Conservation (phyloP, 2,888 invertebrate species). For the Minunthozetes semirufus region DNA sequence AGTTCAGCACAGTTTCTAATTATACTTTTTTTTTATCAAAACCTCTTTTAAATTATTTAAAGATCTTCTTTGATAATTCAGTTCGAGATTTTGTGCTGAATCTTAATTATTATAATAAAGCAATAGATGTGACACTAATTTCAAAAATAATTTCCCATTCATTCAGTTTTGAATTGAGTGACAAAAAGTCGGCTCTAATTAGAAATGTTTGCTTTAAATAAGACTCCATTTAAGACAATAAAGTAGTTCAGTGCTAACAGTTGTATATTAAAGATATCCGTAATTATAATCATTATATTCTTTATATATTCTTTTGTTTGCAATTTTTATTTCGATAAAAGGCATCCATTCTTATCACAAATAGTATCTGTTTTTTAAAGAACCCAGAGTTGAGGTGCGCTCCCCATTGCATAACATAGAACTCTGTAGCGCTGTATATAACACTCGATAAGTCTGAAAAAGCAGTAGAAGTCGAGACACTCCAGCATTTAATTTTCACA, state of each 20-base stretch:
- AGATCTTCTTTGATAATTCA: background rate
- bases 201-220: background rate
- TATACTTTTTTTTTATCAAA: background rate
- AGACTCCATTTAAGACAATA: background rate
- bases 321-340: background rate
- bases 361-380: too few species aligned
- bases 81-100: background rate
- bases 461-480: too few species aligned
- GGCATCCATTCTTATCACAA: background rate
- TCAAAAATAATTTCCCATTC: background rate
- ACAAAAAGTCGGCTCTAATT: background rate
- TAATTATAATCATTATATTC: background rate
- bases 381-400: too few species aligned
- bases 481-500: background rate
- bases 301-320: background rate
- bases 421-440: too few species aligned
- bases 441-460: too few species aligned
- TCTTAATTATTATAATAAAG: background rate
- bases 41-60: background rate
- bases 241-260: background rate
- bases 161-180: background rate
- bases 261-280: background rate
- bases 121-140: background rate
- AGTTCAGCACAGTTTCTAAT: background rate
- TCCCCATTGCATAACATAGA: too few species aligned